These are phyloP conservation scores for Acanthurus lineatus DNA, from an alignment of 2,797 vertebrate species.

Conservation along the genomic window DNA sequence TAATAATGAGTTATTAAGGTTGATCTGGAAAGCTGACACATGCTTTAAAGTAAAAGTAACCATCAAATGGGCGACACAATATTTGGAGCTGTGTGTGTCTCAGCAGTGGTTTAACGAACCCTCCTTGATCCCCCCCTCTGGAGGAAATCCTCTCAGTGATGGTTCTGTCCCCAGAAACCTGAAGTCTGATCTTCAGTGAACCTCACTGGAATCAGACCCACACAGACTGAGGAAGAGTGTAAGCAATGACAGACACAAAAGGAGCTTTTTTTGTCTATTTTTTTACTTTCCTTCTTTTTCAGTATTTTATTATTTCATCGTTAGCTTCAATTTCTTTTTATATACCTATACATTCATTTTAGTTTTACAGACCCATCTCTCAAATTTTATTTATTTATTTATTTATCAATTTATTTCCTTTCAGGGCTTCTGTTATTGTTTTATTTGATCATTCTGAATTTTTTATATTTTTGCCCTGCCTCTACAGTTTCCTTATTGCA, in stretches of 20 bases:
- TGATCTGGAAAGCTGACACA: slow-evolving; percentile 13
- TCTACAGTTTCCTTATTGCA: too few species aligned
- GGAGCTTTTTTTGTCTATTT: too few species aligned
- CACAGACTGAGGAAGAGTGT: neutral
- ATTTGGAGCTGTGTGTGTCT: neutral
- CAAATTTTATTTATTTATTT: too few species aligned
- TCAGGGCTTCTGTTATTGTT: too few species aligned
- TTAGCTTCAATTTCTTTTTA: too few species aligned
- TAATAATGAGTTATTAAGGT: slow-evolving; percentile 13
- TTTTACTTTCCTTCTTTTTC: neutral
- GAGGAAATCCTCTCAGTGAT: neutral
- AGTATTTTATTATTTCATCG: too few species aligned
- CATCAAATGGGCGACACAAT: neutral
- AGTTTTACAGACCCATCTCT: too few species aligned
- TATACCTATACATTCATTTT: too few species aligned
- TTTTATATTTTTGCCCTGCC: too few species aligned
- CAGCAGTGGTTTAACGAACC: neutral
- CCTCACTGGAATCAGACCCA: neutral
- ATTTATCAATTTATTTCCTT: too few species aligned
- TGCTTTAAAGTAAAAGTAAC: slow-evolving; percentile 25
- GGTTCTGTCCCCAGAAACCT: neutral
- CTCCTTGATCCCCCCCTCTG: too few species aligned
- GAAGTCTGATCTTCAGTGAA: slow-evolving; percentile 4
- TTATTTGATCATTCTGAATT: too few species aligned
- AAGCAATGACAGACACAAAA: neutral